Conservation (phyloP, 2,113 vertebrate species). For the Otolemur garnettii region DNA sequence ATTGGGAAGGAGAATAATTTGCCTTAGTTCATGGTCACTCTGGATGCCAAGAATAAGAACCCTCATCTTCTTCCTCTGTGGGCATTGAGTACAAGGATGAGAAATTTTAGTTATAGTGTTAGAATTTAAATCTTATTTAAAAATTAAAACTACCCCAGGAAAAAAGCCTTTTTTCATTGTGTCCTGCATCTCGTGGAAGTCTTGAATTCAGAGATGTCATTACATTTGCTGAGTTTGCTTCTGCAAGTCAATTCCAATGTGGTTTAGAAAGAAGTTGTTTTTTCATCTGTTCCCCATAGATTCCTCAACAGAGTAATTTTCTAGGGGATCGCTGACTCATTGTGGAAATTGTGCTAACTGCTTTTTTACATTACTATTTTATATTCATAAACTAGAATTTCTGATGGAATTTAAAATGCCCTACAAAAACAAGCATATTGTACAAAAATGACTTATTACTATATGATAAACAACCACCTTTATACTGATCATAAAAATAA, state of each 20-base stretch:
- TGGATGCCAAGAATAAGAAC: conserved; percentile 27
- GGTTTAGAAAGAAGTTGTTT: conserved; percentile 69
- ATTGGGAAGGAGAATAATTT: conserved; percentile 80
- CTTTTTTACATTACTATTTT: conserved; percentile 10
- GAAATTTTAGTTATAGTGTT: conserved; percentile 37
- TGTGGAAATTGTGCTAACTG: conserved; percentile 58
- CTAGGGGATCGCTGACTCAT: conserved; percentile 59
- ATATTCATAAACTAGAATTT: conserved; percentile 65
- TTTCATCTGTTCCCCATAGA: background rate
- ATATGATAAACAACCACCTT: conserved; percentile 65
- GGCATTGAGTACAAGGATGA: conserved; percentile 77
- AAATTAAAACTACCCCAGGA: conserved; percentile 64
- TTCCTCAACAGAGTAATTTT: conserved; percentile 69
- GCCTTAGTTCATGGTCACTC: conserved; percentile 75
- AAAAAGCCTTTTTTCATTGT: conserved; percentile 46
- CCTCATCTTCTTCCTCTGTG: conserved; percentile 58
- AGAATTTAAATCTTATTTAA: conserved; percentile 65
- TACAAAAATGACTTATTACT: conserved; percentile 52
- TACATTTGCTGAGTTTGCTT: conserved; percentile 44
- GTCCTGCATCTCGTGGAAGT: background rate
- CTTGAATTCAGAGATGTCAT: background rate
- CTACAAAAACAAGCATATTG: conserved; percentile 48
- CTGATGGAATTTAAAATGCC: conserved; percentile 71
- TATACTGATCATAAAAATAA: conserved; percentile 70
- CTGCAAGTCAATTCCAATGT: conserved; percentile 34